Base-by-base conservation (phyloP, 2,113 vertebrate species). In the Rhinoderma darwinii region DNA sequence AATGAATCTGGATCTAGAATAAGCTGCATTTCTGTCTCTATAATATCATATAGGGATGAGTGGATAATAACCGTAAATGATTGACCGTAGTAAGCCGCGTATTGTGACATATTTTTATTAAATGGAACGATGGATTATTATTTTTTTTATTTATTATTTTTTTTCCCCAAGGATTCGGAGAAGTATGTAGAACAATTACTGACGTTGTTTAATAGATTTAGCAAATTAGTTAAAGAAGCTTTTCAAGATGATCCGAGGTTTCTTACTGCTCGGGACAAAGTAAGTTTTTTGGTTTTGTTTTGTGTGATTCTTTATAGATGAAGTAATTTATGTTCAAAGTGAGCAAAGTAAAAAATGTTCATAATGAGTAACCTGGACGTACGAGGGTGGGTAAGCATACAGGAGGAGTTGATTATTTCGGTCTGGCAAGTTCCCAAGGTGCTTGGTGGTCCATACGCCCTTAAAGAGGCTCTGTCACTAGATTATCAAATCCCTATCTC, bases 171-270 rank as follows among this genome's bases (percentile, higher is more conserved):
- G 98, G 98, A 99, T 93, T 99, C 98, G 22, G 98, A 99, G 92
- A 99, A 99, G 90, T 99, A 99, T 0, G 98, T 99, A 91, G 98
- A 99, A 89, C 98, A 99, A 89, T 94, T 99, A 90, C 97, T 99
- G 87, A 99, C 97, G 0, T 90, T 99, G 78, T 99, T 99, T 91
- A 99, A 99, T 94, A 96, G 98, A 91, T 99, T 99, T 95, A 99
- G 98, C 93, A 97, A 96, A 88, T 93, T 99, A 87, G 98, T 99
- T 91, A 99, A 99, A 93, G 97, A 99, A 90, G 98, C 98, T 66
- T 99, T 99, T 92, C 98, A 98, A 89, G 98, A 99, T 90, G 98
- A 99, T 92, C 98, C 98, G 2, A 96, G 98, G 87, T 99, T 99
- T 94, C 96, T 99, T 85, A 99, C 98, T 75, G 98, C 98, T 37